A percentile compares a stretch with the other conserved stretches of the same genome.
These are phyloP conservation scores for Actinia tenebrosa DNA, from an alignment of 64 coral and sea anemone species.

Conservation along the genomic window DNA sequence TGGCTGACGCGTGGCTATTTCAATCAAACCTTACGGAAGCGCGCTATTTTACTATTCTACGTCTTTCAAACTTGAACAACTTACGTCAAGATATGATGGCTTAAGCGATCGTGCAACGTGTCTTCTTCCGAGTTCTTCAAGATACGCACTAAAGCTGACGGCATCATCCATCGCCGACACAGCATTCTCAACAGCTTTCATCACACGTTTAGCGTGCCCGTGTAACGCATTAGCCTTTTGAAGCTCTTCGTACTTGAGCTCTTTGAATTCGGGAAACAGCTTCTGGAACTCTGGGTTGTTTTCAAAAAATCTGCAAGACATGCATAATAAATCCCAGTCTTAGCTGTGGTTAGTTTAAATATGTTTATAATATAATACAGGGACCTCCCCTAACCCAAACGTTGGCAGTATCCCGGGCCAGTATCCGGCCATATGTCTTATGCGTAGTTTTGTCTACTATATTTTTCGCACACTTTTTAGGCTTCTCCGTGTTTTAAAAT, in stretches of 20 bases:
- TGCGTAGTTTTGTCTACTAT: no score
- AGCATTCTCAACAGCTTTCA: constrained; percentile 86
- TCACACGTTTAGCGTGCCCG: constrained; percentile 76
- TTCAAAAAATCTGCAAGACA: constrained; percentile 65
- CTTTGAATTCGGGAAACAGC: constrained; percentile 80
- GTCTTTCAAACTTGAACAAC: not conserved
- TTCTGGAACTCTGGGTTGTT: constrained; percentile 69
- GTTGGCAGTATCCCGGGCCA: no score
- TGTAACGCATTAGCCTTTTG: constrained; percentile 70
- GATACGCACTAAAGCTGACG: constrained; percentile 51
- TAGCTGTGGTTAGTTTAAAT: no score
- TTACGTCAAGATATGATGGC: constrained; percentile 66
- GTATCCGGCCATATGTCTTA: no score
- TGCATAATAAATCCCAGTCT: no score
- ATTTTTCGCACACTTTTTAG: no score
- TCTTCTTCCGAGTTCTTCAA: constrained; percentile 73
- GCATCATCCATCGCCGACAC: constrained; percentile 67
- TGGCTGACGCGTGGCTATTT: no score
- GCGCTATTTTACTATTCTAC: not conserved
- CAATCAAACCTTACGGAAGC: not conserved
- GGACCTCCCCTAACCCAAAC: no score
- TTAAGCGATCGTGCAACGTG: constrained; percentile 56
- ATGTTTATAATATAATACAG: no score
- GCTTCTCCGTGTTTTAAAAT: no score
- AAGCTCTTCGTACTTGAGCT: constrained; percentile 55